phyloP scores from a whole-genome alignment of 2,888 invertebrate genomes.

The Drosophila mulleri region DNA sequence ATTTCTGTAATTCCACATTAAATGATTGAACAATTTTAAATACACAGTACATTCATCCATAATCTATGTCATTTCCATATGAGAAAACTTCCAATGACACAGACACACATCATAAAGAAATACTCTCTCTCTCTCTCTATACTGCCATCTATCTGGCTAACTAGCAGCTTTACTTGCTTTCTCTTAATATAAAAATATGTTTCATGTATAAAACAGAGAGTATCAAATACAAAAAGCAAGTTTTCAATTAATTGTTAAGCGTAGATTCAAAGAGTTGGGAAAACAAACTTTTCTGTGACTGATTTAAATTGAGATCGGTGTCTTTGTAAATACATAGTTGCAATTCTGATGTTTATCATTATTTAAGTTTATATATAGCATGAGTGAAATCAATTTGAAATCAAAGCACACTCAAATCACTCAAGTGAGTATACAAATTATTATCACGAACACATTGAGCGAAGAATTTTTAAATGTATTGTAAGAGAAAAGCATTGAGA shows the following conservation, averaged over 20 bases:
- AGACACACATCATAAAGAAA: too few relatives aligned
- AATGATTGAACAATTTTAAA: conserved; percentile 62
- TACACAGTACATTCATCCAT: conserved; percentile 28
- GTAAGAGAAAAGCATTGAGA: not conserved
- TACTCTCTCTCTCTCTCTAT: not conserved
- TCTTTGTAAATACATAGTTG: conserved; percentile 26
- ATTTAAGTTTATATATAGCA: conserved; percentile 21
- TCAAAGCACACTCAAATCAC: not conserved
- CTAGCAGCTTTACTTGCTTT: not conserved
- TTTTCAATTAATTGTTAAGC: conserved; percentile 68
- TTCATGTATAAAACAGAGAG: not conserved
- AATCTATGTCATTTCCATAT: conserved; percentile 9
- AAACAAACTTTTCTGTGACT: too few relatives aligned
- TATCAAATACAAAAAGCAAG: conserved; percentile 64
- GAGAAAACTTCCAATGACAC: not conserved
- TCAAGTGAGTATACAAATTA: not conserved
- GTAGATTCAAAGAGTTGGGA: conserved; percentile 46
- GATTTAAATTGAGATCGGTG: conserved; percentile 11
- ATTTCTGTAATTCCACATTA: conserved; percentile 57
- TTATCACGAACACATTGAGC: not conserved
- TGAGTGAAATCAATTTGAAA: conserved; percentile 43
- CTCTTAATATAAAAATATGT: not conserved
- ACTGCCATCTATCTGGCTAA: too few relatives aligned
- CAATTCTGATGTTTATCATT: conserved; percentile 23
- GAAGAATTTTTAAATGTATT: not conserved